Conservation (phyloP, 1,140 invertebrate genomes). For the Pachyrhynchus sulphureomaculatus region DNA sequence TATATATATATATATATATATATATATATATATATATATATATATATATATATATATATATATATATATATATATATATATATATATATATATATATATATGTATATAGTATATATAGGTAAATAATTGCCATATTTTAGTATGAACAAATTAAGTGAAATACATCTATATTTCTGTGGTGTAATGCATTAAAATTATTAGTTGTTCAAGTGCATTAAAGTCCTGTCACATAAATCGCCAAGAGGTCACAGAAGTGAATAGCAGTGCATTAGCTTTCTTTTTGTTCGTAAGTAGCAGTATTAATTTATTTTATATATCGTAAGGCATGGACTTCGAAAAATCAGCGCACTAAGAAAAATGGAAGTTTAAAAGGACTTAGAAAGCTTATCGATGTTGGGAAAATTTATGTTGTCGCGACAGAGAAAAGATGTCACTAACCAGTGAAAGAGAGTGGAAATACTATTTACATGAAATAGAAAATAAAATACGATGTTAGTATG, state of each 20-base stretch:
- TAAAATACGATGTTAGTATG: no score
- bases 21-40: no score
- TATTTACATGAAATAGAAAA: no score
- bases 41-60: no score
- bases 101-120: no score
- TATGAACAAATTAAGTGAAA: no score
- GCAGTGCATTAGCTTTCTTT: conserved; percentile 8
- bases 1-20: no score
- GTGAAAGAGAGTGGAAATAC: not conserved
- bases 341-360: conserved; percentile 13
- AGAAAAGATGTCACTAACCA: not conserved
- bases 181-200: not conserved
- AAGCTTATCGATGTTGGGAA: conserved; percentile 10
- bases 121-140: no score
- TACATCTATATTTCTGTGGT: no score
- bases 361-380: conserved; percentile 9
- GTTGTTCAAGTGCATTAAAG: conserved; percentile 5
- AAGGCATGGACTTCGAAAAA: conserved; percentile 6
- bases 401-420: conserved; percentile 5
- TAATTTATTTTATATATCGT: conserved; percentile 16
- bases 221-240: not conserved
- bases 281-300: conserved; percentile 8
- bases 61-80: no score
- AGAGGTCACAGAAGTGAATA: not conserved
- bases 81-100: no score